Evolutionary conservation across 2,888 invertebrate species (phyloP), one percentile per base, ranked within the genome.

Genomic region (Eupithecia subumbrata): DNA sequence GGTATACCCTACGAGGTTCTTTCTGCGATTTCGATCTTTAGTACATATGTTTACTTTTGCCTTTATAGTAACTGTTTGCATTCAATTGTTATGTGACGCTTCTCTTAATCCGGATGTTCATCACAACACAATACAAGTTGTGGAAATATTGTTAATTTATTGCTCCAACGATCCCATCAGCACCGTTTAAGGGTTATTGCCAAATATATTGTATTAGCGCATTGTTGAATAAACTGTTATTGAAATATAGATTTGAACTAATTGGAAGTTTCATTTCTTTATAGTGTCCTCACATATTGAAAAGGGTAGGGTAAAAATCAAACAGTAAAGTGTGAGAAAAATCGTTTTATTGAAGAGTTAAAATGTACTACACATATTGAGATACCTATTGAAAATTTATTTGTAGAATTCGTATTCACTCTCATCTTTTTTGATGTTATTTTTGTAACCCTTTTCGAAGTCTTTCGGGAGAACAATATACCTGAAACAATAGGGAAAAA

Each of bases 401-500:
- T 99, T 99, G 94, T 99, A 99, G 95, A 99, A 99, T 91, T 99
- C 99, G 88, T 99, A 99, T 95, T 99, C 99, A 85, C 99, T 98
- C 91, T 99, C 99, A 92, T 99, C 99, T 90, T 99, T 99, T 95
- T 99, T 99, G 88, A 99, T 99, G 89, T 99, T 99, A 89, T 99
- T 99, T 90, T 99, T 99, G 95, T 99, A 99, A 56, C 99, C 99
- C 91, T 99, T 99, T 90, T 99, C 99, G 87, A 99, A 99, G 95
- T 99, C 99, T 95, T 99, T 99, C 9, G 99, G 98, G 74, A 99
- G 95, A 5, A 99, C 99, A 83, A 99, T 99, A 91, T 99, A 99
- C 80, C 95, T 95, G 89, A 75, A 91, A 90, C 43, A 73, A 60
- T 37, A 40, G 12, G 1, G 5, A 16, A 67, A 3, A 8, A 16